Percentiles rank a stretch among this genome's conserved stretches.
These are phyloP conservation scores for Oophaga sylvatica DNA, from an alignment of 2,797 vertebrate species.

Conservation along the genomic window DNA sequence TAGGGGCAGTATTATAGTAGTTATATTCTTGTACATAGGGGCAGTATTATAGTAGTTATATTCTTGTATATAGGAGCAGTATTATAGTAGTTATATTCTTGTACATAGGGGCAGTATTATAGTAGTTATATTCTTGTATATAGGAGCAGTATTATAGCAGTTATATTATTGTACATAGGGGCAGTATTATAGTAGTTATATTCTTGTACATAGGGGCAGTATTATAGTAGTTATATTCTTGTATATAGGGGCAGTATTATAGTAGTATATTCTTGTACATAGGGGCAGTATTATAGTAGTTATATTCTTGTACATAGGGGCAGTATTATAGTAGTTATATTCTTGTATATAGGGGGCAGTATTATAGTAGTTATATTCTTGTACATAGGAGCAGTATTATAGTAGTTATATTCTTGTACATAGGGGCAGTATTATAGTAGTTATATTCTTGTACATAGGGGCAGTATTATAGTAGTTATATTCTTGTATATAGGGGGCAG, in stretches of 20 bases:
- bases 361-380: background rate
- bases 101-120: background rate
- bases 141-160: background rate
- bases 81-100: background rate
- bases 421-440: background rate
- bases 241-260: background rate
- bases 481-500: slow-evolving; percentile 12
- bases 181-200: slow-evolving; percentile 3
- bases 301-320: background rate
- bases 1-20: background rate
- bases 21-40: background rate
- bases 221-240: background rate
- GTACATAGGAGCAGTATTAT: background rate
- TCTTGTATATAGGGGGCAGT: slow-evolving; percentile 11
- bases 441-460: background rate
- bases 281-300: background rate
- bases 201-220: slow-evolving; percentile 14
- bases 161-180: background rate
- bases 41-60: slow-evolving; percentile 3
- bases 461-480: slow-evolving; percentile 3
- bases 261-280: slow-evolving; percentile 10
- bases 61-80: slow-evolving; percentile 2
- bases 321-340: slow-evolving; percentile 4
- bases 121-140: slow-evolving; percentile 7
- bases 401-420: slow-evolving; percentile 9